Percentiles rank a stretch among this genome's conserved stretches.
Evolutionary conservation across 2,888 invertebrate species (phyloP).

Genomic region (Stramonita haemastoma): DNA sequence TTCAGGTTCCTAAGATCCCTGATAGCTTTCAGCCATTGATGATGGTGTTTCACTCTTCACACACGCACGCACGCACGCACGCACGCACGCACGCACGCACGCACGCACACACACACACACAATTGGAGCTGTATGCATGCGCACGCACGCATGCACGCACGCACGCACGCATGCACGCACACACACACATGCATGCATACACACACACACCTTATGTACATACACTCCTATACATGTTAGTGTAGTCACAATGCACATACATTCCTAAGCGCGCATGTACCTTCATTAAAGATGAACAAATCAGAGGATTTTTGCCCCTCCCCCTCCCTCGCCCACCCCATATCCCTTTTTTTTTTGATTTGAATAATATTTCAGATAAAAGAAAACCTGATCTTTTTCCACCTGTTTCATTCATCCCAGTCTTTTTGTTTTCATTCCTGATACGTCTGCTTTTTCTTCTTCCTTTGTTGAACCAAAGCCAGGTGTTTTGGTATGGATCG

Average conservation of each 20-base stretch:
- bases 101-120: not conserved
- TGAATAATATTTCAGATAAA: too few relatives aligned
- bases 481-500: too few relatives aligned
- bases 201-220: not conserved
- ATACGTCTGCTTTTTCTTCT: too few relatives aligned
- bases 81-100: not conserved
- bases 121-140: not conserved
- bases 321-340: too few relatives aligned
- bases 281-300: too few relatives aligned
- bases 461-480: too few relatives aligned
- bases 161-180: not conserved
- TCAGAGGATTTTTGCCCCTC: too few relatives aligned
- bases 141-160: not conserved
- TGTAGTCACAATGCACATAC: not conserved
- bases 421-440: too few relatives aligned
- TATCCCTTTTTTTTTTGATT: too few relatives aligned
- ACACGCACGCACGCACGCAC: not conserved
- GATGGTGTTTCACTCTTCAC: not conserved
- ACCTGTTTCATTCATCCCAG: too few relatives aligned
- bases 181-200: not conserved
- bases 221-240: not conserved
- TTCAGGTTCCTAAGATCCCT: not conserved
- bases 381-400: too few relatives aligned
- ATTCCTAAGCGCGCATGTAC: not conserved
- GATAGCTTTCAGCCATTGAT: not conserved